Conservation (phyloP, 2,888 invertebrate genomes). For the Hedychridium roseum region DNA sequence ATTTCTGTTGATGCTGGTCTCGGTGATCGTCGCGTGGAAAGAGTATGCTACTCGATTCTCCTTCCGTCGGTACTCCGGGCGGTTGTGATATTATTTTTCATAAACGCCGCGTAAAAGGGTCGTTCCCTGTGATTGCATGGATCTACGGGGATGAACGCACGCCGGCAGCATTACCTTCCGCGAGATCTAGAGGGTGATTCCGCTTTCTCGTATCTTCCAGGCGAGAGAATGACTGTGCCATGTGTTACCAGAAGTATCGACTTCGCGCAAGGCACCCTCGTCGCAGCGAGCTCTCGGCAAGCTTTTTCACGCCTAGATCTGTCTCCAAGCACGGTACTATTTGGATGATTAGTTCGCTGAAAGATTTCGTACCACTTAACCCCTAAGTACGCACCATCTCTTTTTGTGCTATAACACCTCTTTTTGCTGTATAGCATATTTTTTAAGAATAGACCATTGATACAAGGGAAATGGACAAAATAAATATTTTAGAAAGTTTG, state of each 20-base stretch:
- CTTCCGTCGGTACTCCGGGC: too few relatives aligned
- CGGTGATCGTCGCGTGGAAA: constrained; percentile 18
- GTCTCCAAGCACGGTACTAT: too few relatives aligned
- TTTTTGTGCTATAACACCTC: neutral
- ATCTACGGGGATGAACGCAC: constrained; percentile 34
- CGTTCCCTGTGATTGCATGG: constrained; percentile 51
- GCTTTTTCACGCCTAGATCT: too few relatives aligned
- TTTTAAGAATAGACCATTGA: neutral
- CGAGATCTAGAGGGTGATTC: constrained; percentile 25
- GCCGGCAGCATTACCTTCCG: constrained; percentile 13
- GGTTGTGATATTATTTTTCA: constrained; percentile 43
- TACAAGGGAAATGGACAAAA: neutral
- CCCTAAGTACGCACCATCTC: neutral
- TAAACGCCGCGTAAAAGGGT: constrained; percentile 36
- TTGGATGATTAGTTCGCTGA: constrained; percentile 4
- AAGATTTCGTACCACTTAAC: constrained; percentile 3
- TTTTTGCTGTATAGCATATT: neutral
- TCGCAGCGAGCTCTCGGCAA: too few relatives aligned
- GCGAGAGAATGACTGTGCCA: neutral
- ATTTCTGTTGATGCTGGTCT: too few relatives aligned
- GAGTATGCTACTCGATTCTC: too few relatives aligned
- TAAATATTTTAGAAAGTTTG: neutral
- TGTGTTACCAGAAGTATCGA: constrained; percentile 11
- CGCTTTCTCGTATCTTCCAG: constrained; percentile 2
- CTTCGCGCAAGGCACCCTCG: neutral